Conservation (phyloP, 1,140 invertebrate genomes). For the Maconellicoccus hirsutus region DNA sequence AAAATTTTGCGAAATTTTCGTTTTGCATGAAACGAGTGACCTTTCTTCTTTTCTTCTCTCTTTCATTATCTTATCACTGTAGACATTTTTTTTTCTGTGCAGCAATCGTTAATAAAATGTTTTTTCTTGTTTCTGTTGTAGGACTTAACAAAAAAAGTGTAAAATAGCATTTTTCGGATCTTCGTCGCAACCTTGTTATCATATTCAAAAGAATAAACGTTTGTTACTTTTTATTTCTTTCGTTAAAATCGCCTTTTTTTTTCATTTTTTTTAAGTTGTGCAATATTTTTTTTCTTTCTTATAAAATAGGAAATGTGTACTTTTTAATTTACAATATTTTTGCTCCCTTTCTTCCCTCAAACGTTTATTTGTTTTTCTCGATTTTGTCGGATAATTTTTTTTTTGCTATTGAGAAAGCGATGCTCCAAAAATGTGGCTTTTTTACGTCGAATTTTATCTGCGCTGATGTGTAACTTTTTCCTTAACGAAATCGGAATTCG, state of each 20-base stretch:
- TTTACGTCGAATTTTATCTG: not conserved
- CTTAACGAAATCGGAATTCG: too few species aligned
- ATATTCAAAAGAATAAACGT: not conserved
- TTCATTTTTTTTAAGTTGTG: not conserved
- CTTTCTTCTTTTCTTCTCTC: too few species aligned
- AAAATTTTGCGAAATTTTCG: too few species aligned
- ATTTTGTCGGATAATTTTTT: too few species aligned
- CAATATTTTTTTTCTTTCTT: not conserved
- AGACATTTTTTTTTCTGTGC: too few species aligned
- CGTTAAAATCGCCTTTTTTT: slow-evolving; percentile 2
- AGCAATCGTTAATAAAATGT: not conserved
- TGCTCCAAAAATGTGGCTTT: not conserved
- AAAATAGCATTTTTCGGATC: not conserved
- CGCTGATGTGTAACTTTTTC: too few species aligned
- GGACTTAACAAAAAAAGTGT: slow-evolving; percentile 9
- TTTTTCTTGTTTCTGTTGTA: slow-evolving; percentile 10
- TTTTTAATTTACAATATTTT: not conserved
- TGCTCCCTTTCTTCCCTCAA: not conserved
- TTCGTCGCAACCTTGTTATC: not conserved
- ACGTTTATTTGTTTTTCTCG: not conserved
- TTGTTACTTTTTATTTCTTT: not conserved
- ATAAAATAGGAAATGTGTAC: not conserved
- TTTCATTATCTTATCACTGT: too few species aligned
- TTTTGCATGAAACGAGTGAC: too few species aligned
- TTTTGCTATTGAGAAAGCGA: too few species aligned